phyloP scores from a whole-genome alignment of 2,888 invertebrate genomes.

The Orchestes rusci region DNA sequence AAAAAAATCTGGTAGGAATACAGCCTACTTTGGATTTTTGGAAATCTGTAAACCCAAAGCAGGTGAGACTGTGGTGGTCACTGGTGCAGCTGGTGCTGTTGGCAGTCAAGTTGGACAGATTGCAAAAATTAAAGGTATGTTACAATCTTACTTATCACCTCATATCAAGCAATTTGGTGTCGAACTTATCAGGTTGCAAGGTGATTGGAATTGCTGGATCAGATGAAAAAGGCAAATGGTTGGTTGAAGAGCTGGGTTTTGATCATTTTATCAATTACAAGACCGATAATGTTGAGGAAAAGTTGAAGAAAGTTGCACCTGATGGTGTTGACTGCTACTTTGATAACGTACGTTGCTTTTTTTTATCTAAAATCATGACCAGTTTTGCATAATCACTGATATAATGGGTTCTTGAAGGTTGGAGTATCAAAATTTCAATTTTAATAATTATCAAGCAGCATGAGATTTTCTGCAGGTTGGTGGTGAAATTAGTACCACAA shows the following conservation, averaged over 20 bases:
- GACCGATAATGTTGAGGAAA: conserved; percentile 47
- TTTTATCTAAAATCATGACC: no score
- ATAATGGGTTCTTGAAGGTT: no score
- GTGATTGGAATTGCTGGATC: conserved; percentile 68
- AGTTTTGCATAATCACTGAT: no score
- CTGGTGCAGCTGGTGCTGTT: conserved; percentile 73
- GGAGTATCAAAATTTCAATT: conserved; percentile 40
- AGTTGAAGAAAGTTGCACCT: conserved; percentile 56
- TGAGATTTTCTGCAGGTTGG: conserved; percentile 48
- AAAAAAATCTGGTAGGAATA: conserved; percentile 5
- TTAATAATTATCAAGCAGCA: background rate
- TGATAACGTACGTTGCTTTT: no score
- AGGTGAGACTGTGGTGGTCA: conserved; percentile 66
- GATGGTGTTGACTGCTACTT: conserved; percentile 68
- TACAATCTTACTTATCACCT: background rate
- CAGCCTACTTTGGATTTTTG: conserved; percentile 48
- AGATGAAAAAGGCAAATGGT: conserved; percentile 62
- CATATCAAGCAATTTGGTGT: background rate
- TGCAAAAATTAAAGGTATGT: conserved; percentile 57
- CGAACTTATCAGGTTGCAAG: conserved; percentile 41
- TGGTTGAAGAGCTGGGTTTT: conserved; percentile 57
- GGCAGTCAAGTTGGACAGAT: conserved; percentile 74
- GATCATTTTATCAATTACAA: conserved; percentile 68
- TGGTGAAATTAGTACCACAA: conserved; percentile 57
- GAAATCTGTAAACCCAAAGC: conserved; percentile 62